Conservation (phyloP, 2,888 invertebrate genomes). For the Prenolepis imparis region DNA sequence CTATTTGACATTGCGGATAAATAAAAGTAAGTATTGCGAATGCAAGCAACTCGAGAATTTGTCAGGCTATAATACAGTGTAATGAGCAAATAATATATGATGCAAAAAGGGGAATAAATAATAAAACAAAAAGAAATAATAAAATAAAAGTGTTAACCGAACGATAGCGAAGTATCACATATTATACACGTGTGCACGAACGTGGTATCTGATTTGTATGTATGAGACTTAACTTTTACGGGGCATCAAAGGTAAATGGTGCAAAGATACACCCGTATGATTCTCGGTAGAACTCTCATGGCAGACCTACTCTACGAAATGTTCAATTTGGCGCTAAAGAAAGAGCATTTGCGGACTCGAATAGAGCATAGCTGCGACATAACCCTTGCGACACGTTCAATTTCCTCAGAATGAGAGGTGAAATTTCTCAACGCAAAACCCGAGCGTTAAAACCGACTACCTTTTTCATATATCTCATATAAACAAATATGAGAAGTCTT, state of each 20-base stretch:
- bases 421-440: conserved; percentile 38
- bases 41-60: conserved; percentile 4
- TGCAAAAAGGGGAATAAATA: conserved; percentile 10
- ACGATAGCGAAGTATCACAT: neutral
- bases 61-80: neutral
- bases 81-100: neutral
- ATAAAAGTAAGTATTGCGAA: neutral
- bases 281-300: conserved; percentile 1
- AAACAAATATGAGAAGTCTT: neutral
- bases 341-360: conserved; percentile 28
- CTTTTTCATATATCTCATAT: conserved; percentile 3
- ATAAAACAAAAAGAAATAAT: neutral
- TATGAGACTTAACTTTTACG: conserved; percentile 50
- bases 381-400: conserved; percentile 50
- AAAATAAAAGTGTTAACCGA: conserved; percentile 6
- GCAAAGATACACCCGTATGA: neutral
- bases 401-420: conserved; percentile 3
- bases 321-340: conserved; percentile 53
- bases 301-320: conserved; percentile 17
- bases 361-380: conserved; percentile 20
- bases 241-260: conserved; percentile 38
- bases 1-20: neutral
- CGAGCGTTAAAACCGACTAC: neutral
- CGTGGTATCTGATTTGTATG: conserved; percentile 40
- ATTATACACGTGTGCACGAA: neutral